Percentiles rank a stretch among this genome's conserved stretches.
These are phyloP conservation scores for Conger conger DNA, from an alignment of 2,113 vertebrate species.

Conservation along the genomic window DNA sequence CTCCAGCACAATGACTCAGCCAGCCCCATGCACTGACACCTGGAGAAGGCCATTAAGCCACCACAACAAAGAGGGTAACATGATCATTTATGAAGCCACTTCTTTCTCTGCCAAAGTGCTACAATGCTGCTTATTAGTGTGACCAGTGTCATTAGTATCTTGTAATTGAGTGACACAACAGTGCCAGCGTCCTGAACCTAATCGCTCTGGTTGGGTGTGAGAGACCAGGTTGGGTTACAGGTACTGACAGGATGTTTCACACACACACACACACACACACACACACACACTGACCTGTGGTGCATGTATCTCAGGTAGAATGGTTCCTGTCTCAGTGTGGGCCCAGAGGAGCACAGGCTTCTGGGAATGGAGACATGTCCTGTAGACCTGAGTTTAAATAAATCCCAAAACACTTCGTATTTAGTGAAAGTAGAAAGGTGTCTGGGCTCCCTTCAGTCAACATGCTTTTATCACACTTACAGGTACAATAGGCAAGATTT, in stretches of 20 bases:
- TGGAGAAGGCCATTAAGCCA: background rate
- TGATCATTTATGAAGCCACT: background rate
- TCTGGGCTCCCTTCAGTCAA: background rate
- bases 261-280: too few relatives aligned
- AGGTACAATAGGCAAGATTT: too few relatives aligned
- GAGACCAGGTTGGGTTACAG: background rate
- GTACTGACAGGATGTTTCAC: background rate
- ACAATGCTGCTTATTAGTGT: background rate
- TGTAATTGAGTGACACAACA: slow-evolving; percentile 2
- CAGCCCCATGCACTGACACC: background rate
- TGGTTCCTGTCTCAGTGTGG: background rate
- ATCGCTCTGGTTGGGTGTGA: background rate
- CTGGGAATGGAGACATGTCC: background rate
- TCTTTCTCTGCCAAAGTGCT: slow-evolving; percentile 9
- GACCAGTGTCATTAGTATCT: background rate
- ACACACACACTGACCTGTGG: background rate
- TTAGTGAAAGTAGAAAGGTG: background rate
- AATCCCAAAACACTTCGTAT: too few relatives aligned
- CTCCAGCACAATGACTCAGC: background rate
- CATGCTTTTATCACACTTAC: background rate
- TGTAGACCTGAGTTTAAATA: too few relatives aligned
- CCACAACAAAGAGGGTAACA: background rate
- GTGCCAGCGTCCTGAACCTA: slow-evolving; percentile 8
- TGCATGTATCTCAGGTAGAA: background rate
- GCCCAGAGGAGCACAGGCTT: background rate